Percentiles rank a stretch among this genome's conserved stretches.
phyloP scores from a whole-genome alignment of 2,113 vertebrate genomes.

The Cacatua alba region DNA sequence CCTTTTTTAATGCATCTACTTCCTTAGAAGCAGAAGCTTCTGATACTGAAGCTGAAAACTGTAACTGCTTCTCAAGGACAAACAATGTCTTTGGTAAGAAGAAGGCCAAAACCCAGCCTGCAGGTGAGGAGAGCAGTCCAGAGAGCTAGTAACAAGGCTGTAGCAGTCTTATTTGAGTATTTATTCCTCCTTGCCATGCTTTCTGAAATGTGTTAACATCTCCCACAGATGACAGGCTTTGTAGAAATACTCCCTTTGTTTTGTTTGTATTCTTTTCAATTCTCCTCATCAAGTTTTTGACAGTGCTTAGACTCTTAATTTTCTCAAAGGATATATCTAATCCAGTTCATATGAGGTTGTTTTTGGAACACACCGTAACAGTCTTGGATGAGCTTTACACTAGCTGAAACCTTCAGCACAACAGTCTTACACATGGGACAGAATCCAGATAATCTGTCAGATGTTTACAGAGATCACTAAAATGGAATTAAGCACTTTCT shows the following conservation, averaged over 20 bases:
- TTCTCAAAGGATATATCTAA: constrained; percentile 64
- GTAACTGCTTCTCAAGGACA: background rate
- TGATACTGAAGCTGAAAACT: background rate
- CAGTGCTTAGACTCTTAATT: constrained; percentile 53
- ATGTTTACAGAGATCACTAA: constrained; percentile 71
- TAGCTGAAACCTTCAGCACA: constrained; percentile 63
- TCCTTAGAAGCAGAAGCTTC: constrained; percentile 1
- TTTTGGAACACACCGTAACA: constrained; percentile 39
- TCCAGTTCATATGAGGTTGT: constrained; percentile 52
- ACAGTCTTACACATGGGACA: constrained; percentile 58
- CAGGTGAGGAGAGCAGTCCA: background rate
- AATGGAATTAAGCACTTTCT: constrained; percentile 64
- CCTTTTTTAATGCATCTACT: background rate
- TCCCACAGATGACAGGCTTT: constrained; percentile 33
- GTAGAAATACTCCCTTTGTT: constrained; percentile 57
- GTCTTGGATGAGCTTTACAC: constrained; percentile 29
- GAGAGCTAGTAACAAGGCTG: background rate
- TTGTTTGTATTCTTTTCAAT: constrained; percentile 49
- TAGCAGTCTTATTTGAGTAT: background rate
- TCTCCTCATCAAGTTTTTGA: constrained; percentile 64
- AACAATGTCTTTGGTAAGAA: background rate
- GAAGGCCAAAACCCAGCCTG: background rate
- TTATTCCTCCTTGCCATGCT: background rate
- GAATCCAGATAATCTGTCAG: constrained; percentile 70
- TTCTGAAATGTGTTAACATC: constrained; percentile 60